Base-by-base conservation (phyloP, 2,797 vertebrate genomes). In the Bradypodion pumilum region DNA sequence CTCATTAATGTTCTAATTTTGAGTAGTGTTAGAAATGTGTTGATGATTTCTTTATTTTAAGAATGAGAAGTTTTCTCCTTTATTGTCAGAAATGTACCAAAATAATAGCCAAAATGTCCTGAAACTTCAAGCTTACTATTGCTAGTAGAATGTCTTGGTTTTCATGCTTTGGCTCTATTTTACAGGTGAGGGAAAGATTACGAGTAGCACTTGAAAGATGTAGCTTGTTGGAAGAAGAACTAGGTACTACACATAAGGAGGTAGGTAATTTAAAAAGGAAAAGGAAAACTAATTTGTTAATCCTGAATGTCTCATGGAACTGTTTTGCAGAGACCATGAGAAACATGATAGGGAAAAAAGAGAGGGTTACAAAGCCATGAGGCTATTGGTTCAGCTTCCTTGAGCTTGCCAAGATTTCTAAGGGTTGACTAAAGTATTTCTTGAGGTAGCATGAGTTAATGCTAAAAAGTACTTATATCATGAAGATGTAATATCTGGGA, bases 161-260 rank as follows among this genome's bases (percentile, higher is more conserved):
- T 72, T 76, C 35, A 81, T 12, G 10, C 29, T 13, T 80, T 81
- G 12, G 12, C 35, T 66, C 72, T 42, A 5, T 0, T 37, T 94
- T 92, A 29, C 90, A 99, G 98, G 98, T 99, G 65, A 96, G 98
- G 83, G 98, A 99, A 93, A 95, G 98, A 65, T 93, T 99, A 59
- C 97, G 98, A 29, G 97, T 99, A 46, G 98, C 98, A 65, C 95
- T 99, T 91, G 98, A 99, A 93, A 95, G 98, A 93, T 99, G 98
- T 93, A 99, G 98, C n/a, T 95, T 96, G 0, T 90, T 99, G 91
- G 98, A 99, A 91, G 98, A 99, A 83, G 98, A 99, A 88, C 92
- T 99, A 78, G 96, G 97, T 37, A 94, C 97, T 73, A 97, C 98
- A 0, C 98, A 99, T 92, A 99, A 98, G 95, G 98, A 99, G 97